These are phyloP conservation scores for Drosophila kanekoi DNA, from an alignment of 2,888 invertebrate genomes.

Conservation along the genomic window DNA sequence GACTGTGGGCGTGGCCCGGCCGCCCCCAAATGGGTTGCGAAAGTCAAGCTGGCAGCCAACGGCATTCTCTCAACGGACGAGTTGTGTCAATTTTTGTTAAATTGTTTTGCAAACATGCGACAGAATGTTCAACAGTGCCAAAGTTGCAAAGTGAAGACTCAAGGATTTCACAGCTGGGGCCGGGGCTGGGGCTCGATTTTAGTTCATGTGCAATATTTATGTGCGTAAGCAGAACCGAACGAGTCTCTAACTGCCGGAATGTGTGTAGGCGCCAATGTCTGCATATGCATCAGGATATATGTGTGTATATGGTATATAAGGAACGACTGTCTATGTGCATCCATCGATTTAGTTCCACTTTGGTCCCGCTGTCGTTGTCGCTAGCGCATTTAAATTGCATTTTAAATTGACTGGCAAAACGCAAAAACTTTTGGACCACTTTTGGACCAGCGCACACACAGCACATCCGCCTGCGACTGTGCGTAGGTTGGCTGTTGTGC, in stretches of 20 bases:
- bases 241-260: slow-evolving; percentile 2
- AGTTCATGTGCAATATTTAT: slow-evolving; percentile 9
- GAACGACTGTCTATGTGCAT: background rate
- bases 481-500: too few species aligned
- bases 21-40: slow-evolving; percentile 8
- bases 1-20: slow-evolving; percentile 18
- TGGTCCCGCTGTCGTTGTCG: slow-evolving; percentile 18
- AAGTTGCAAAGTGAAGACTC: slow-evolving; percentile 8
- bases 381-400: slow-evolving; percentile 67
- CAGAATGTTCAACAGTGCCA: slow-evolving; percentile 20
- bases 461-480: background rate
- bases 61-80: slow-evolving; percentile 34
- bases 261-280: slow-evolving; percentile 3
- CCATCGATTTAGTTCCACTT: background rate
- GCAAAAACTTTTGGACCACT: slow-evolving; percentile 25
- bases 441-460: background rate
- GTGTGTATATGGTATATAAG: background rate
- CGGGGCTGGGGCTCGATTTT: too few species aligned
- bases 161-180: background rate
- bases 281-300: background rate
- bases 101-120: slow-evolving; percentile 58
- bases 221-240: slow-evolving; percentile 24
- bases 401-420: slow-evolving; percentile 63
- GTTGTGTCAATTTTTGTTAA: slow-evolving; percentile 59
- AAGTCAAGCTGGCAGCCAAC: slow-evolving; percentile 26